Evolutionary conservation across 2,797 vertebrate species (phyloP).

Genomic region (Micropoecilia bifurca): DNA sequence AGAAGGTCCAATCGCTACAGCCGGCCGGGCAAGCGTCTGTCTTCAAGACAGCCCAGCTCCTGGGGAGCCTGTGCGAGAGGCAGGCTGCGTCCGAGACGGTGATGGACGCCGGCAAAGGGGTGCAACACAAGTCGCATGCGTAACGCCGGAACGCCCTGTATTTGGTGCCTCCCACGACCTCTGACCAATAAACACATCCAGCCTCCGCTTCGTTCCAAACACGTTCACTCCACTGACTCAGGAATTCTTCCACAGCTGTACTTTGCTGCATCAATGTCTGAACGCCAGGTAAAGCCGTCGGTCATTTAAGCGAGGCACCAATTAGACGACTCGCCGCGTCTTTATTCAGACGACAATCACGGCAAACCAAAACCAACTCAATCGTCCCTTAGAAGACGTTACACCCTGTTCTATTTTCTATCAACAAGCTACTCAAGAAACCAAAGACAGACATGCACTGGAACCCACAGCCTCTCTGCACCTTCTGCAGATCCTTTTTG

Average conservation of each 20-base stretch:
- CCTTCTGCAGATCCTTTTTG: conserved; percentile 57
- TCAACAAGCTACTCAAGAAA: conserved; percentile 47
- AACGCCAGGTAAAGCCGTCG: conserved; percentile 24
- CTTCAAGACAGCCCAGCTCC: conserved; percentile 93
- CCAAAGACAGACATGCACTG: conserved; percentile 82
- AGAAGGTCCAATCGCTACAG: conserved; percentile 84
- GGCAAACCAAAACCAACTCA: conserved; percentile 34
- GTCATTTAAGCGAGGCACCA: conserved; percentile 13
- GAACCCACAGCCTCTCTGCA: conserved; percentile 70
- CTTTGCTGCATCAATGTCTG: conserved; percentile 19
- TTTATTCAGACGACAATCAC: conserved; percentile 2
- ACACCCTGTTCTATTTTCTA: conserved; percentile 28
- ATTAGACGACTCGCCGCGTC: conserved; percentile 1
- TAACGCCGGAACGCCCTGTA: conserved; percentile 83
- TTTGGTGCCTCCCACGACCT: conserved; percentile 85
- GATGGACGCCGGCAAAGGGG: conserved; percentile 23
- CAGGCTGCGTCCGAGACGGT: conserved; percentile 74
- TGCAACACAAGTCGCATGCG: conserved; percentile 66
- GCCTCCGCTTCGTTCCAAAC: conserved; percentile 5
- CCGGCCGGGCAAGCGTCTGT: conserved; percentile 87
- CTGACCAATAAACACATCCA: conserved; percentile 81
- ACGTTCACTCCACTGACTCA: conserved; percentile 71
- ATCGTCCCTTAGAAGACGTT: conserved; percentile 16
- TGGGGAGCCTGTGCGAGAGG: conserved; percentile 84
- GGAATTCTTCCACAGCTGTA: conserved; percentile 58